phyloP scores from a whole-genome alignment of 2,113 vertebrate species.

The Calyptomena viridis region DNA sequence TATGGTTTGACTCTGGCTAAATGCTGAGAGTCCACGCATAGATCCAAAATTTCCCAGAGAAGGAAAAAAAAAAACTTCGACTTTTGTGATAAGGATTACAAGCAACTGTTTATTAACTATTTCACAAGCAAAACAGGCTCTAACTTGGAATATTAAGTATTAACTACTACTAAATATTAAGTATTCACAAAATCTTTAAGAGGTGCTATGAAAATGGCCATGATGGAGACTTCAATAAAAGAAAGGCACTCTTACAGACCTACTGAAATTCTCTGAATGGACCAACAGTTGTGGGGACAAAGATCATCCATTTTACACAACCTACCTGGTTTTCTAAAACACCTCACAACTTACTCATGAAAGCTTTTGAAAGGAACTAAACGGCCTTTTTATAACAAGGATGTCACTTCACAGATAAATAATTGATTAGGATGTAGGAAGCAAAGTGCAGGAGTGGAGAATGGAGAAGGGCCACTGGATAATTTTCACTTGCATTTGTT shows the following conservation, averaged over 20 bases:
- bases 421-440: not conserved
- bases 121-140: too few species aligned
- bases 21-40: too few species aligned
- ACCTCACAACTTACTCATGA: not conserved
- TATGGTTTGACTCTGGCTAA: too few species aligned
- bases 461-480: not conserved
- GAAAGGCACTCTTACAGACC: not conserved
- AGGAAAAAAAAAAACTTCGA: too few species aligned
- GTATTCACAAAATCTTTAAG: too few species aligned
- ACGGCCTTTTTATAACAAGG: not conserved
- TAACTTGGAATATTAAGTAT: too few species aligned
- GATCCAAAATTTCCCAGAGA: too few species aligned
- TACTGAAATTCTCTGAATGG: not conserved
- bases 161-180: too few species aligned
- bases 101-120: too few species aligned
- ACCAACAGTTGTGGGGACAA: not conserved
- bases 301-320: not conserved
- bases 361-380: not conserved
- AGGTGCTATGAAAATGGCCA: not conserved
- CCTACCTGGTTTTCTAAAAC: not conserved
- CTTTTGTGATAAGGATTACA: too few species aligned
- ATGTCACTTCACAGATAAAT: not conserved
- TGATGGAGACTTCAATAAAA: not conserved
- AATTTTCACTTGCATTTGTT: not conserved
- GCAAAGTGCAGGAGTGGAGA: not conserved